Evolutionary conservation across 92 coral and sea anemone genomes (phyloP).

Genomic region (Zoanthus sociatus): DNA sequence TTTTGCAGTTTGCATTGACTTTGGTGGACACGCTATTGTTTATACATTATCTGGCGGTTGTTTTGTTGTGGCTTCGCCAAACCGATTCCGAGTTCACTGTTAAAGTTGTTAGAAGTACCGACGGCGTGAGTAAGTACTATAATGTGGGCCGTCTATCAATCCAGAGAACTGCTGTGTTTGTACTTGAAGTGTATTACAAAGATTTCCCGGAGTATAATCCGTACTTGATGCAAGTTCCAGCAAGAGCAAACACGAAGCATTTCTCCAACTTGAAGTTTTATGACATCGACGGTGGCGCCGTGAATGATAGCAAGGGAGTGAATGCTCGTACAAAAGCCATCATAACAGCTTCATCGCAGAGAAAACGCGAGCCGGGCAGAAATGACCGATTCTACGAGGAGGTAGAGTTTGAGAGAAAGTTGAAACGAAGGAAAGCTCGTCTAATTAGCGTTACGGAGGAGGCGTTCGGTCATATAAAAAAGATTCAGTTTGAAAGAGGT

Average conservation of each 20-base stretch:
- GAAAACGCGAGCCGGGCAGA: slow-evolving; percentile 93
- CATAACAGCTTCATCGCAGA: slow-evolving; percentile 89
- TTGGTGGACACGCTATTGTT: slow-evolving; percentile 86
- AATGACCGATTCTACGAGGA: slow-evolving; percentile 98
- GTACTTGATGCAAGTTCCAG: slow-evolving; percentile 87
- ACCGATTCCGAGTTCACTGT: slow-evolving; percentile 86
- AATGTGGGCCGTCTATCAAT: slow-evolving; percentile 93
- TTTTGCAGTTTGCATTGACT: slow-evolving; percentile 82
- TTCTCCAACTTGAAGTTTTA: slow-evolving; percentile 96
- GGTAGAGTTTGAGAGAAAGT: slow-evolving; percentile 87
- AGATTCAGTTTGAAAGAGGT: slow-evolving; percentile 91
- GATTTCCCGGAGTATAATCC: slow-evolving; percentile 99
- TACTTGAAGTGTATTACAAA: slow-evolving; percentile 95
- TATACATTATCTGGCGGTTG: slow-evolving; percentile 89
- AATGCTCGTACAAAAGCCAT: slow-evolving; percentile 95
- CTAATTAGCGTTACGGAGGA: slow-evolving; percentile 87
- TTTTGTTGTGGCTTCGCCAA: slow-evolving; percentile 95
- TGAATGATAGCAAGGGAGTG: slow-evolving; percentile 75
- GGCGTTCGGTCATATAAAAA: slow-evolving; percentile 94
- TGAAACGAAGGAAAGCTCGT: slow-evolving; percentile 91
- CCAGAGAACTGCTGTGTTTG: slow-evolving; percentile 93
- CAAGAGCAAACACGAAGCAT: slow-evolving; percentile 86
- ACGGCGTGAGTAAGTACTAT: slow-evolving; percentile 87
- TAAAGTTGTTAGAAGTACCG: slow-evolving; percentile 96
- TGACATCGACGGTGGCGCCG: slow-evolving; percentile 91